phyloP scores from a whole-genome alignment of 2,113 vertebrate genomes.

The Xenopus tropicalis region DNA sequence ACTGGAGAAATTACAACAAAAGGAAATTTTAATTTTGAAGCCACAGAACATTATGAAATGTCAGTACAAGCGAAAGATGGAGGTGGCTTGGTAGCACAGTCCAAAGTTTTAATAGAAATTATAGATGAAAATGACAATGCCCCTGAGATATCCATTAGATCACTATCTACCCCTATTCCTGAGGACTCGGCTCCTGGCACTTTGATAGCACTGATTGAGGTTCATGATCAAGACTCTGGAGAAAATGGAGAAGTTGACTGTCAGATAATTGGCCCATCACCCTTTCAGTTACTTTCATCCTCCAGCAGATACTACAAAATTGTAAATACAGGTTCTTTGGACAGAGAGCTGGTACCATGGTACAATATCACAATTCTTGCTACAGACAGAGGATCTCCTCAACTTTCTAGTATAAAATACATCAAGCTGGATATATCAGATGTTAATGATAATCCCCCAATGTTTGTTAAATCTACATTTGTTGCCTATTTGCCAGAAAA shows the following conservation, averaged over 20 bases:
- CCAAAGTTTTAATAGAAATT: conserved; percentile 57
- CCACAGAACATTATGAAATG: conserved; percentile 61
- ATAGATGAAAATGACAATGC: conserved; percentile 68
- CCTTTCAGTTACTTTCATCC: conserved; percentile 61
- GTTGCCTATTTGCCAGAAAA: conserved; percentile 51
- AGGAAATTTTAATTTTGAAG: conserved; percentile 65
- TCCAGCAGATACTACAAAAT: conserved; percentile 63
- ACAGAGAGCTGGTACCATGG: conserved; percentile 72
- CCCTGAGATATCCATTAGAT: conserved; percentile 44
- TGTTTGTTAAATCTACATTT: conserved; percentile 50
- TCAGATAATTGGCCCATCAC: conserved; percentile 52
- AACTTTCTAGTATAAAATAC: conserved; percentile 7
- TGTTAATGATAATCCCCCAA: conserved; percentile 23
- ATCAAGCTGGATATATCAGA: conserved; percentile 18
- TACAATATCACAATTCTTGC: conserved; percentile 18
- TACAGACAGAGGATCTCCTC: conserved; percentile 3
- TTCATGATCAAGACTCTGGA: conserved; percentile 62
- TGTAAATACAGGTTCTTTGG: conserved; percentile 72
- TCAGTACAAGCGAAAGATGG: conserved; percentile 68
- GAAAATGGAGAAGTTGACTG: conserved; percentile 63
- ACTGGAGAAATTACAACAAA: conserved; percentile 67
- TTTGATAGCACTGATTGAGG: conserved; percentile 65
- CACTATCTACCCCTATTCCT: conserved; percentile 52
- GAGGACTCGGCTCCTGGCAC: conserved; percentile 60
- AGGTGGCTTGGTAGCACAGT: conserved; percentile 55